A percentile compares a stretch with the other conserved stretches of the same genome.
These are phyloP conservation scores for Madoqua kirkii DNA, from an alignment of 2,113 vertebrate species.

Conservation along the genomic window DNA sequence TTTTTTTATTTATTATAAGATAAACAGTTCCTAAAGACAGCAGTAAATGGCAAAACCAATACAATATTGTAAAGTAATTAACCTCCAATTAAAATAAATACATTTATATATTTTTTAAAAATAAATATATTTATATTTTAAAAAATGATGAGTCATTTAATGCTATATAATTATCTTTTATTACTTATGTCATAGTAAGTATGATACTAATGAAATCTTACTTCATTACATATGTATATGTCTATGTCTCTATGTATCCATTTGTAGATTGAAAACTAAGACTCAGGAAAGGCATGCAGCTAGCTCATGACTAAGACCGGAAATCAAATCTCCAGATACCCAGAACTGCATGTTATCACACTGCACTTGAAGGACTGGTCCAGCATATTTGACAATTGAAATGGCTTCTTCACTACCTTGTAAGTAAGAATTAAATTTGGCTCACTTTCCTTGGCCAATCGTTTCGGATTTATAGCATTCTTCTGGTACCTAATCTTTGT, in stretches of 20 bases:
- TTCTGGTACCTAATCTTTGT: background rate
- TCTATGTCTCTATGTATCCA: background rate
- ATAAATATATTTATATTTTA: no score
- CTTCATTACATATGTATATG: background rate
- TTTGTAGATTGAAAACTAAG: background rate
- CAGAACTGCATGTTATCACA: background rate
- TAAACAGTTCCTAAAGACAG: background rate
- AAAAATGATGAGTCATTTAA: background rate
- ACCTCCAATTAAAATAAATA: no score
- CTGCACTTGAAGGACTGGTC: no score
- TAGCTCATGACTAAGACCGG: rapidly evolving
- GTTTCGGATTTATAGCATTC: background rate
- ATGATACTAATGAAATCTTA: background rate
- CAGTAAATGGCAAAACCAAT: no score
- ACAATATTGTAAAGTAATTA: no score
- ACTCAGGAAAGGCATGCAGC: background rate
- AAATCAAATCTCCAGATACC: background rate
- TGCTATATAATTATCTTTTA: background rate
- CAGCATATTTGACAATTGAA: background rate
- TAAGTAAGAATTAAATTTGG: background rate
- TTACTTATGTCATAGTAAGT: background rate
- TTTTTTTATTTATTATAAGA: background rate
- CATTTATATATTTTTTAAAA: no score
- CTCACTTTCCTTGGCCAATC: background rate
- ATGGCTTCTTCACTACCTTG: background rate